phyloP scores from a whole-genome alignment of 2,113 vertebrate genomes.

The Gavia stellata region DNA sequence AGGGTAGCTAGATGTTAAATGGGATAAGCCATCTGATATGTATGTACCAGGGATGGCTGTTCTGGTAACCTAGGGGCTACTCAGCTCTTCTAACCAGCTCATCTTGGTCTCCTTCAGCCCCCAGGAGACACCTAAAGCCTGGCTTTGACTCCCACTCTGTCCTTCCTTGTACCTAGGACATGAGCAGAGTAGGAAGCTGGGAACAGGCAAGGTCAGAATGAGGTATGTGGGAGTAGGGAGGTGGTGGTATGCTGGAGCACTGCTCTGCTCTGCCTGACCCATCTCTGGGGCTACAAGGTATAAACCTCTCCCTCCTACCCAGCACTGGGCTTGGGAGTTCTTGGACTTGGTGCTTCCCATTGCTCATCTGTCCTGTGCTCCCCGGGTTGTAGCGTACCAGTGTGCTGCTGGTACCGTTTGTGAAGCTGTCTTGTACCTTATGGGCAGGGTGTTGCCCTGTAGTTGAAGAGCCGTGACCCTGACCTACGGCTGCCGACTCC shows the following conservation, averaged over 20 bases:
- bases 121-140: neutral
- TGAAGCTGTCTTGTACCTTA: neutral
- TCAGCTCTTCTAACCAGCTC: neutral
- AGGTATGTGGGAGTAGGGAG: neutral
- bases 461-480: neutral
- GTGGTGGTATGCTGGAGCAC: accelerated
- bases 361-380: neutral
- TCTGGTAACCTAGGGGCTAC: neutral
- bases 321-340: neutral
- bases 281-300: neutral
- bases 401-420: neutral
- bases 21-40: neutral
- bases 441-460: accelerated
- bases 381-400: accelerated
- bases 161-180: neutral
- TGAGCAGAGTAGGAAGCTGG: no score
- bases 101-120: neutral
- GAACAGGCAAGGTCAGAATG: neutral
- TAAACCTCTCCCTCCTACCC: neutral
- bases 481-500: accelerated
- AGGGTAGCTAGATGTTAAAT: neutral
- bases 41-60: neutral
- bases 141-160: neutral
- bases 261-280: neutral
- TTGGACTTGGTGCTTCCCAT: accelerated